Percentiles rank a stretch among this genome's conserved stretches.
Evolutionary conservation across 2,888 invertebrate genomes (phyloP).

Genomic region (Anagyrus pseudococci): DNA sequence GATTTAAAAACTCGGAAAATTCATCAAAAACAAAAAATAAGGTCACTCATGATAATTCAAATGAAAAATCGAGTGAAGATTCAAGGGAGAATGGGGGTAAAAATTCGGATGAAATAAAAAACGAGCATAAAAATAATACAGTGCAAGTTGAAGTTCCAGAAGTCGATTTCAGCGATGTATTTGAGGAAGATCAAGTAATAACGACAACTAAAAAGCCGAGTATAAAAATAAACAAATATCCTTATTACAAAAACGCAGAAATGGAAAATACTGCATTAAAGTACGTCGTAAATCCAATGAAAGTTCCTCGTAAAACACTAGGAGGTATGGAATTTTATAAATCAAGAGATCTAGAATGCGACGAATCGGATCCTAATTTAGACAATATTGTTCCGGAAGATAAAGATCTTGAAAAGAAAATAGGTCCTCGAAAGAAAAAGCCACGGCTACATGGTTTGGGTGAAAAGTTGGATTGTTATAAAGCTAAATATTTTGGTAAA

Average conservation of each 20-base stretch:
- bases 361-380: constrained; percentile 55
- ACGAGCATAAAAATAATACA: constrained; percentile 42
- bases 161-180: constrained; percentile 45
- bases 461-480: constrained; percentile 77
- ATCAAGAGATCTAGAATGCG: constrained; percentile 64
- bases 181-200: constrained; percentile 40
- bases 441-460: constrained; percentile 71
- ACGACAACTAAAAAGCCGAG: constrained; percentile 25
- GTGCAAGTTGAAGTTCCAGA: constrained; percentile 51
- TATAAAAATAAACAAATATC: constrained; percentile 66
- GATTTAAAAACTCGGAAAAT: constrained; percentile 43
- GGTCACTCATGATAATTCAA: constrained; percentile 46
- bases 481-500: constrained; percentile 76
- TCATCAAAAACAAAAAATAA: constrained; percentile 42
- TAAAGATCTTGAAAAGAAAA: constrained; percentile 49
- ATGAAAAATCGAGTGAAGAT: constrained; percentile 43
- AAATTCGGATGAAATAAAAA: constrained; percentile 45
- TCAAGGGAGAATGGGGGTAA: constrained; percentile 46
- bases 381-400: constrained; percentile 52
- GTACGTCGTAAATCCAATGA: constrained; percentile 71
- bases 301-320: constrained; percentile 70
- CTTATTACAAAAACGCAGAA: constrained; percentile 67
- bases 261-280: constrained; percentile 69
- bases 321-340: constrained; percentile 78
- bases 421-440: constrained; percentile 46